phyloP scores from a whole-genome alignment of 2,797 vertebrate species.

The Crax fasciolata region DNA sequence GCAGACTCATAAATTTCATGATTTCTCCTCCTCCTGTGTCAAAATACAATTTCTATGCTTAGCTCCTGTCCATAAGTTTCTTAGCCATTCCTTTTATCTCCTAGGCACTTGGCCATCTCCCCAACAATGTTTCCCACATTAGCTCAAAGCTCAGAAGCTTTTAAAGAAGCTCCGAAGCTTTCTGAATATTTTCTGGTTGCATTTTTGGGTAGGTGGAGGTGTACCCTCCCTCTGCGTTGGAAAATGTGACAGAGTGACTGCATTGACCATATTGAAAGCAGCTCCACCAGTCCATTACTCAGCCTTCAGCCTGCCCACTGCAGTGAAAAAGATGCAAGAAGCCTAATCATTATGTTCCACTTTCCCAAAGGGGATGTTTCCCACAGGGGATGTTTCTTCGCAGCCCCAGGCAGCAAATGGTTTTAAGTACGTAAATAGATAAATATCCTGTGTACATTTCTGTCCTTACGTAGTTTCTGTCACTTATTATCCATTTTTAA shows the following conservation, averaged over 20 bases:
- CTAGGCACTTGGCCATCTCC: neutral
- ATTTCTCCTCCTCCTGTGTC: neutral
- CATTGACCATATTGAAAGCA: fast-evolving
- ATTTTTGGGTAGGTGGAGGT: neutral
- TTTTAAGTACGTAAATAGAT: slow-evolving; percentile 48
- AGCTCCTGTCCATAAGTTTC: neutral
- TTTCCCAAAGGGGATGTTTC: slow-evolving; percentile 31
- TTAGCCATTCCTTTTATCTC: neutral
- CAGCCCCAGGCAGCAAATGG: slow-evolving; percentile 46
- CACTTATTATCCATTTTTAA: slow-evolving; percentile 70
- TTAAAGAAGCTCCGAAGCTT: neutral
- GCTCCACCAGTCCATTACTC: neutral
- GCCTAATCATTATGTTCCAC: neutral
- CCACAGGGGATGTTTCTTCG: slow-evolving; percentile 46
- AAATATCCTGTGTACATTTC: slow-evolving; percentile 33
- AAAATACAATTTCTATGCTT: neutral
- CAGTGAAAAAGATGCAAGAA: neutral
- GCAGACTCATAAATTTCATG: neutral
- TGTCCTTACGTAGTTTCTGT: slow-evolving; percentile 58
- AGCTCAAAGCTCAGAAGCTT: neutral
- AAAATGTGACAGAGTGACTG: neutral
- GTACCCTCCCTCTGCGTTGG: neutral
- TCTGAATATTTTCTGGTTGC: neutral
- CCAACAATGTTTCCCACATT: fast-evolving
- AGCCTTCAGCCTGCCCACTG: neutral